A percentile compares a stretch with the other conserved stretches of the same genome.
phyloP scores from a whole-genome alignment of 2,888 invertebrate species.

The Apamea sordens region DNA sequence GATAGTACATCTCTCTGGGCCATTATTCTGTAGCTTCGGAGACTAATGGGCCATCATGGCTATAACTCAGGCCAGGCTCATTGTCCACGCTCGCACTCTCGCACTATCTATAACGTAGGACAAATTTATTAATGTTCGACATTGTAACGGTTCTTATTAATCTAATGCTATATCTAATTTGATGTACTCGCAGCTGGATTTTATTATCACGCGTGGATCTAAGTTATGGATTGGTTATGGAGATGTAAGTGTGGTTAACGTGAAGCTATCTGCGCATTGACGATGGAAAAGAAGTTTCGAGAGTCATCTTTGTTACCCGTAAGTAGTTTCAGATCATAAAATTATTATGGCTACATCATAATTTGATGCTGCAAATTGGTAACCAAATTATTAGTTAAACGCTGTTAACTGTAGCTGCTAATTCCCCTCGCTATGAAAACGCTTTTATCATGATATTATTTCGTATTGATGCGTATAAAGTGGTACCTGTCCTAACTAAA shows the following conservation, averaged over 20 bases:
- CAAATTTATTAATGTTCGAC: conserved; percentile 89
- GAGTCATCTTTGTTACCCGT: neutral
- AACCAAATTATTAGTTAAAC: neutral
- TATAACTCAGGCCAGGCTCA: conserved; percentile 87
- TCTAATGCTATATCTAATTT: conserved; percentile 81
- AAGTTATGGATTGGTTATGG: conserved; percentile 43
- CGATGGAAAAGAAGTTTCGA: neutral
- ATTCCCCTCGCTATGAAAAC: neutral
- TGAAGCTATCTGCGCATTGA: neutral
- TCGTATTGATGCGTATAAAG: neutral
- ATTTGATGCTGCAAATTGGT: neutral
- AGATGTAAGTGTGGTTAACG: conserved; percentile 9
- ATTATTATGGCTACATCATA: neutral
- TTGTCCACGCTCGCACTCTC: conserved; percentile 87
- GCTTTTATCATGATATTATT: neutral
- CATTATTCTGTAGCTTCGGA: conserved; percentile 86
- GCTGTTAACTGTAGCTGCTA: neutral
- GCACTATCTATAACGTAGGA: conserved; percentile 87
- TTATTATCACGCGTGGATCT: conserved; percentile 57
- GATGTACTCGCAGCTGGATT: conserved; percentile 75
- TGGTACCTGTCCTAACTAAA: neutral
- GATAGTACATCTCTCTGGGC: conserved; percentile 73
- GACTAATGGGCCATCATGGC: conserved; percentile 87
- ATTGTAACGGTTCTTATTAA: conserved; percentile 84
- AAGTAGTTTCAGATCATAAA: neutral